Percentiles rank a stretch among this genome's conserved stretches.
Evolutionary conservation across 2,113 vertebrate genomes (phyloP).

Genomic region (Furnarius figulus): DNA sequence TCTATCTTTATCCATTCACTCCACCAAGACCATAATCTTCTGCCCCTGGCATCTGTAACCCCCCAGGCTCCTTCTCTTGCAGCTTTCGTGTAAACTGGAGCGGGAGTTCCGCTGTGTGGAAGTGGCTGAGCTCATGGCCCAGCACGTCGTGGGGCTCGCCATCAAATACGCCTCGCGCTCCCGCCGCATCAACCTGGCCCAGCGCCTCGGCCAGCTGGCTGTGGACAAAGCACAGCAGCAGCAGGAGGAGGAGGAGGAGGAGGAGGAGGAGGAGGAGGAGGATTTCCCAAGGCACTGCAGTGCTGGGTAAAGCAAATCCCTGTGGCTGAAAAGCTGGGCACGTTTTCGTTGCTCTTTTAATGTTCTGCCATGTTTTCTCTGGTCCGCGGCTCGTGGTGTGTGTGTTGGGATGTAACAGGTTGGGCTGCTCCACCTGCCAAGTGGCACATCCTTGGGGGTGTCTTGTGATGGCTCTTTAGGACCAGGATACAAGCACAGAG

Average conservation of each 20-base stretch:
- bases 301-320: slow-evolving; percentile 72
- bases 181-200: slow-evolving; percentile 84
- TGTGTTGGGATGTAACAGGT: no score
- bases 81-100: slow-evolving; percentile 95
- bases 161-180: slow-evolving; percentile 94
- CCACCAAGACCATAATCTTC: neutral
- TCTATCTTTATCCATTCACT: neutral
- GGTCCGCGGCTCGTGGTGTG: neutral
- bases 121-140: slow-evolving; percentile 91
- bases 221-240: slow-evolving; percentile 76
- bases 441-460: neutral
- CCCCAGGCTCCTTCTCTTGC: neutral
- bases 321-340: neutral
- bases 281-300: slow-evolving; percentile 59
- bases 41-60: no score
- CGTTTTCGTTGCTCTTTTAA: neutral
- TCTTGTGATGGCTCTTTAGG: neutral
- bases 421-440: neutral
- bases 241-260: slow-evolving; percentile 33
- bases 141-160: slow-evolving; percentile 84
- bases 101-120: slow-evolving; percentile 94
- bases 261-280: slow-evolving; percentile 43
- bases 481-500: neutral
- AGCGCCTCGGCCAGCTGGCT: slow-evolving; percentile 88
- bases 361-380: neutral